Percentiles rank a stretch among this genome's conserved stretches.
Evolutionary conservation across 1,140 invertebrate species (phyloP).

Genomic region (Pseudomyrmex gracilis): DNA sequence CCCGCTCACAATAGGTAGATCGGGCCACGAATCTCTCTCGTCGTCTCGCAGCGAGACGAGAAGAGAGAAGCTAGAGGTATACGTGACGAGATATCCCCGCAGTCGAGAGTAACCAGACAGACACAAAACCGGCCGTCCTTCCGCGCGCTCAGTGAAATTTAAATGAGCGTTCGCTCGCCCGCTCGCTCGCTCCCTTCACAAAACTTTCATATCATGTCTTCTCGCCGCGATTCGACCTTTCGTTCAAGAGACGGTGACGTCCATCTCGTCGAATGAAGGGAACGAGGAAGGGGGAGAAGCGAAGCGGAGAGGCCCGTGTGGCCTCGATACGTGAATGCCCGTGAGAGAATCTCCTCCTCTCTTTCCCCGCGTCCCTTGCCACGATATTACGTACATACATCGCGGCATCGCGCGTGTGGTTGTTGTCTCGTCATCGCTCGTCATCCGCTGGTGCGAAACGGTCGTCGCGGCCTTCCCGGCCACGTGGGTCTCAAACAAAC

Average conservation of each 20-base stretch:
- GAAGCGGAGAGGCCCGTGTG: slow-evolving; percentile 33
- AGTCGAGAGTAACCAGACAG: not conserved
- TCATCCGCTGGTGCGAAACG: not conserved
- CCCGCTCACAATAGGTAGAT: slow-evolving; percentile 17
- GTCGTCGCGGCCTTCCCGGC: not conserved
- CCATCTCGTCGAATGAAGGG: slow-evolving; percentile 1
- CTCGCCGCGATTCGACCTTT: slow-evolving; percentile 72
- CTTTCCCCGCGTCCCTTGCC: not conserved
- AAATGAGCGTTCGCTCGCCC: slow-evolving; percentile 55
- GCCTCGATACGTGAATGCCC: slow-evolving; percentile 70
- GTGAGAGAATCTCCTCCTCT: slow-evolving; percentile 64
- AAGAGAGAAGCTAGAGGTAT: no score
- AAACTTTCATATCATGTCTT: slow-evolving; percentile 77
- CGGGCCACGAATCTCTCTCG: slow-evolving; percentile 37
- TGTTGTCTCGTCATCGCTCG: not conserved
- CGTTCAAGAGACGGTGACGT: slow-evolving; percentile 53
- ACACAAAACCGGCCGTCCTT: slow-evolving; percentile 53
- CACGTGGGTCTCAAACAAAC: slow-evolving; percentile 15
- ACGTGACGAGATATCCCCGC: not conserved
- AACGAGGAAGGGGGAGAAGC: slow-evolving; percentile 38
- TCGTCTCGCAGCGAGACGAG: no score
- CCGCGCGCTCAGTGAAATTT: slow-evolving; percentile 70
- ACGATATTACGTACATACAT: slow-evolving; percentile 36
- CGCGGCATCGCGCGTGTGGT: slow-evolving; percentile 3
- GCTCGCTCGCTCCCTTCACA: slow-evolving; percentile 70